Evolutionary conservation across 2,888 invertebrate genomes (phyloP), one percentile per base, ranked within the genome.

Genomic region (Trichacis sp.): DNA sequence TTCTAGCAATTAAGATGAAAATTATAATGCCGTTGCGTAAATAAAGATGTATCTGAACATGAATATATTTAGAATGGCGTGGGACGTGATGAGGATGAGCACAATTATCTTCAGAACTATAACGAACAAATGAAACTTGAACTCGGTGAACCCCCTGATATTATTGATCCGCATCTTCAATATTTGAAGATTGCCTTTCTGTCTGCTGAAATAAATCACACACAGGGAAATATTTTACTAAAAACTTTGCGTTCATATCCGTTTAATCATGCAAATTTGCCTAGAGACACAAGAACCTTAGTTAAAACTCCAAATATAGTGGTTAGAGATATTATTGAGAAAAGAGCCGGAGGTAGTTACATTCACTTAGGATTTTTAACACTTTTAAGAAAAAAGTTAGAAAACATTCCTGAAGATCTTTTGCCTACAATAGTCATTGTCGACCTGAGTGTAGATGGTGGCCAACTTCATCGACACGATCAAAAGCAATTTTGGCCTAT

Each of bases 401-500:
- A n/a, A 36, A 36, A 12, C n/a, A 36, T 36, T n/a, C 36, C 36
- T 36, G 36, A n/a, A 2, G 3, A 36, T 9, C 14, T 47, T 12
- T 24, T 24, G 14, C 47, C 47, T 19, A 12, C 2, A 29, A 11
- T 12, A 24, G 15, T 36, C 14, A 6, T 47, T 3, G 29, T 38
- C 4, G 51, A 51, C 36, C 36, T 51, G 12, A 51, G 40, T 14
- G 29, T 38, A 1, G 40, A 38, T 36, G 36, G 36, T 12, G 36
- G n/a, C 3, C 12, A 9, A n/a, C 36, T 36, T 36, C 36, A 36
- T n/a, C 6, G 12, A 4, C 36, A n/a, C 12, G 36, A 9, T 1
- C 18, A n/a, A 9, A 40, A 15, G 38, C 54, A 63, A 24, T 61
- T 72, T 52, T 73, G 71, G 71, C 68, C 69, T 17, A 65, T 69